Evolutionary conservation across 2,888 invertebrate species (phyloP).

Genomic region (Nymphalis c-album): DNA sequence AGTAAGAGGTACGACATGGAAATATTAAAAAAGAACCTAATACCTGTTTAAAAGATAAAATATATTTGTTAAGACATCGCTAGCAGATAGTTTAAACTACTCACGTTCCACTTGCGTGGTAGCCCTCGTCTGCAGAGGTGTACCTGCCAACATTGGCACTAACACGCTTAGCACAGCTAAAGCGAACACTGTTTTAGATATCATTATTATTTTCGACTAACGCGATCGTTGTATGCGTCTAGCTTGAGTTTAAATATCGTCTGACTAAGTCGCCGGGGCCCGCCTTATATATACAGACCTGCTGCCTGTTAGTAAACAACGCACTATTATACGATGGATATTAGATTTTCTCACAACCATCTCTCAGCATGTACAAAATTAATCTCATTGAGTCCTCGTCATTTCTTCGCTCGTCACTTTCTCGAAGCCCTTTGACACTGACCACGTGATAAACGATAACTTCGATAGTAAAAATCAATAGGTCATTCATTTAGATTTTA

Average conservation of each 20-base stretch:
- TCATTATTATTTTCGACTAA: constrained; percentile 41
- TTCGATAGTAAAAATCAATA: constrained; percentile 14
- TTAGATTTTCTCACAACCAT: constrained; percentile 21
- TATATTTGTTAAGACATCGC: constrained; percentile 1
- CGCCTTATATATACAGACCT: constrained; percentile 33
- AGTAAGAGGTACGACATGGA: neutral
- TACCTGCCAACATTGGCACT: constrained; percentile 42
- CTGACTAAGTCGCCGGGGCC: constrained; percentile 18
- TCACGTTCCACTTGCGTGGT: constrained; percentile 45
- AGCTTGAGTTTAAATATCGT: constrained; percentile 22
- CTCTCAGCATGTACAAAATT: constrained; percentile 6
- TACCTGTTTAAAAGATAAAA: neutral
- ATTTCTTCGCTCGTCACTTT: constrained; percentile 10
- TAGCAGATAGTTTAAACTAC: constrained; percentile 17
- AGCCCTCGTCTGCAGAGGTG: constrained; percentile 43
- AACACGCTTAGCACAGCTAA: constrained; percentile 48
- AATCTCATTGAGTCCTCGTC: constrained; percentile 8
- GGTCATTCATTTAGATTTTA: constrained; percentile 13
- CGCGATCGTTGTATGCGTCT: constrained; percentile 10
- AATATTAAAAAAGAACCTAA: neutral
- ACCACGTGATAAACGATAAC: constrained; percentile 11
- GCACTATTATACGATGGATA: constrained; percentile 8
- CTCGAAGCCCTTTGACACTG: constrained; percentile 18
- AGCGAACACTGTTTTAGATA: constrained; percentile 51
- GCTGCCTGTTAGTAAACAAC: constrained; percentile 36